Evolutionary conservation across 2,797 vertebrate genomes (phyloP), one percentile per base, ranked within the genome.

Genomic region (Huso huso): DNA sequence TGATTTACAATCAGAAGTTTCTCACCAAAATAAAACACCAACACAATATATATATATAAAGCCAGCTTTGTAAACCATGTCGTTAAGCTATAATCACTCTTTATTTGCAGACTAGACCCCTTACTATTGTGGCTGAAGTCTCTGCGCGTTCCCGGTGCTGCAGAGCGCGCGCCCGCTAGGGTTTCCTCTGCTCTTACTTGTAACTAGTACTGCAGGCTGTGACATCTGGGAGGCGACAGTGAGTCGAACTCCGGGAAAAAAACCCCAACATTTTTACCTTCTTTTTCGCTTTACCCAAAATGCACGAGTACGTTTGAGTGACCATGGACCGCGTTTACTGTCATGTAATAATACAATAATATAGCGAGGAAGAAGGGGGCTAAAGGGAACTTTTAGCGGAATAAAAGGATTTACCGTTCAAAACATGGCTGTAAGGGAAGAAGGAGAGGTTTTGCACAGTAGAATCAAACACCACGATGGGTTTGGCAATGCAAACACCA

Each of bases 341-440:
- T 82, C 82, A 88, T 86, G 85, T 86, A 87, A 85, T 83, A 74
- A 74, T 76, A 76, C 79, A 82, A 80, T 84, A 87, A 83, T 53
- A 73, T 78, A 77, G 79, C 82, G 81, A 78, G 82, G 80, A 81
- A 71, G 5, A 11, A 52, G 15, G 13, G 55, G 69, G 37, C 0
- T 37, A 37, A 79, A 81, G 82, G 71, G 72, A 73, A 78, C 78
- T 82, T 83, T 81, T 18, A 50, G 23, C 57, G 68, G 71, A 65
- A 76, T 61, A 66, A 78, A 73, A 73, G 78, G 77, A 72, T 79
- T 74, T 75, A 63, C 74, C 69, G 75, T 74, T 72, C 78, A 82
- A 83, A 81, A 84, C 81, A 92, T 92, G 90, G 88, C 89, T 83
- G 86, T 86, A 69, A 83, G 82, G 76, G 87, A 90, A 78, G 89